phyloP scores from a whole-genome alignment of 1,140 invertebrate genomes.

The Lysiphlebus fabarum region DNA sequence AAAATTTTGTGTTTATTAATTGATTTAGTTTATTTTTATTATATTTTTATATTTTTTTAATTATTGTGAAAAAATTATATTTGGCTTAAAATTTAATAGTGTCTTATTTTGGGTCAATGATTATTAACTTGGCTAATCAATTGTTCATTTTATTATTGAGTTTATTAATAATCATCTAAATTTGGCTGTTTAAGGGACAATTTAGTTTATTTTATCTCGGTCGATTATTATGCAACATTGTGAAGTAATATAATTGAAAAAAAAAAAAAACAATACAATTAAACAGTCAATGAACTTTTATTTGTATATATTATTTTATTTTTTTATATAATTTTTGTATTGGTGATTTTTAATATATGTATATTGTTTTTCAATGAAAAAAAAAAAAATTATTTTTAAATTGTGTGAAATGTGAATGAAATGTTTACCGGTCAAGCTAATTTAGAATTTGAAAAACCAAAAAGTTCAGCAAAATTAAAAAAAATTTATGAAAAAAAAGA shows the following conservation, averaged over 20 bases:
- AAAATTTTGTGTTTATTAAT: no score
- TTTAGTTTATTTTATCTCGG: no score
- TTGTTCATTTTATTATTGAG: neutral
- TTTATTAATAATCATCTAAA: neutral
- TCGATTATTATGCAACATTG: no score
- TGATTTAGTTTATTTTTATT: no score
- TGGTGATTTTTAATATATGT: no score
- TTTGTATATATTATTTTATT: no score
- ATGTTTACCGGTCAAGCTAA: conserved; percentile 44
- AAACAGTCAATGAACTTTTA: neutral
- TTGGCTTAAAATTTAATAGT: no score
- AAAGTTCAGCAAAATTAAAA: conserved; percentile 42
- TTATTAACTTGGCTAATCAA: neutral
- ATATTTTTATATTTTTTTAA: no score
- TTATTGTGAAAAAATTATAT: no score
- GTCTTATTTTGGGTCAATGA: no score
- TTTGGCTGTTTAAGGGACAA: neutral
- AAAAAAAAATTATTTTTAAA: conserved; percentile 3
- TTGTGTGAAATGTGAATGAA: conserved; percentile 22
- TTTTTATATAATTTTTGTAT: no score
- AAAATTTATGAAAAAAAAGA: conserved; percentile 42
- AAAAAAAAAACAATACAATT: neutral
- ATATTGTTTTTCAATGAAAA: neutral
- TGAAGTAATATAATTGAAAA: neutral
- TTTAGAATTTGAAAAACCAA: conserved; percentile 36